These are phyloP conservation scores for Cranoglanis bouderius DNA, from an alignment of 2,113 vertebrate species.

Conservation along the genomic window DNA sequence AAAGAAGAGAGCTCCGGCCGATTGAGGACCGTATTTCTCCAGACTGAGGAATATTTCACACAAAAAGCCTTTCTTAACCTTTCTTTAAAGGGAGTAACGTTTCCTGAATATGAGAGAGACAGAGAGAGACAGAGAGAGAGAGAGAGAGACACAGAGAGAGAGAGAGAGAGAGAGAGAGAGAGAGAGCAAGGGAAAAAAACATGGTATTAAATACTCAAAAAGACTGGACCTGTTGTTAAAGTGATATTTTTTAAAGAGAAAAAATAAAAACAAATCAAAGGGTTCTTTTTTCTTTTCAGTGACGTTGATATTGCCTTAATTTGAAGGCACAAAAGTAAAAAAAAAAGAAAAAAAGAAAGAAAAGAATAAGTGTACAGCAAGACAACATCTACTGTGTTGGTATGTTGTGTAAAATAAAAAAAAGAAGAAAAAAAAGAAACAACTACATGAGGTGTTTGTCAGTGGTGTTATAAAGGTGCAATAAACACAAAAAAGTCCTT, in stretches of 20 bases:
- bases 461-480: background rate
- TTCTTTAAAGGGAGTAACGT: constrained; percentile 69
- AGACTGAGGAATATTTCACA: constrained; percentile 71
- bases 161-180: background rate
- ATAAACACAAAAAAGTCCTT: background rate
- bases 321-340: constrained; percentile 71
- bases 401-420: constrained; percentile 90
- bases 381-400: constrained; percentile 86
- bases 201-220: constrained; percentile 36
- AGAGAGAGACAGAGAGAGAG: background rate
- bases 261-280: constrained; percentile 56
- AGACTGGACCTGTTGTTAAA: constrained; percentile 82
- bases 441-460: background rate
- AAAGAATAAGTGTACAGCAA: constrained; percentile 80
- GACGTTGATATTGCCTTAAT: constrained; percentile 80
- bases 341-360: constrained; percentile 43
- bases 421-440: constrained; percentile 34
- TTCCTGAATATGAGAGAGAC: constrained; percentile 69
- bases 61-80: constrained; percentile 76
- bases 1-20: constrained; percentile 46
- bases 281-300: constrained; percentile 75
- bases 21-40: constrained; percentile 2
- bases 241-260: constrained; percentile 83
- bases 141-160: constrained; percentile 44
- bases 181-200: constrained; percentile 34